Evolutionary conservation across 2,113 vertebrate genomes (phyloP).

Genomic region (Mionectes macconnelli): DNA sequence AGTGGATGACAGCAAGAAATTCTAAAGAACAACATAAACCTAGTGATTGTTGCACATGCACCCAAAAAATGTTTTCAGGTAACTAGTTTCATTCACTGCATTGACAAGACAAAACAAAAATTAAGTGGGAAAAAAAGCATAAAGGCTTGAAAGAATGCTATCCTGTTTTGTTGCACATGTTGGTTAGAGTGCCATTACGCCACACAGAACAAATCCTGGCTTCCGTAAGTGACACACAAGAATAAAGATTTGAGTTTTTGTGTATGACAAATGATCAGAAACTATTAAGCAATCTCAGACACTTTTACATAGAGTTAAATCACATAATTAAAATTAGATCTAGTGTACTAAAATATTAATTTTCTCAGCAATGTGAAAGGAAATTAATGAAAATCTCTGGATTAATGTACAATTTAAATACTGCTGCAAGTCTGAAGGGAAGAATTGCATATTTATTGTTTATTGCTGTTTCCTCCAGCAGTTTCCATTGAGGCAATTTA

Average conservation of each 20-base stretch:
- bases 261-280: background rate
- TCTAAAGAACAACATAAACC: background rate
- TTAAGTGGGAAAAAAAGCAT: background rate
- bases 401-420: background rate
- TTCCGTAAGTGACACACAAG: background rate
- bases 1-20: background rate
- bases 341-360: conserved; percentile 11
- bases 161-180: background rate
- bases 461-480: background rate
- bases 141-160: background rate
- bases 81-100: background rate
- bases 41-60: background rate
- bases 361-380: background rate
- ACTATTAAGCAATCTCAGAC: background rate
- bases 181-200: background rate
- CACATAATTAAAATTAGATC: background rate
- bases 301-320: conserved; percentile 32
- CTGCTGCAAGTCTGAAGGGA: background rate
- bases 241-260: background rate
- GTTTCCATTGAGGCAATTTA: conserved; percentile 1
- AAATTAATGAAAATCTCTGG: background rate
- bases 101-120: background rate
- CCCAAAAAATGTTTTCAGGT: background rate
- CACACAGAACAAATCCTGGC: background rate
- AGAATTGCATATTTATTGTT: background rate